Base-by-base conservation (phyloP, 1,140 invertebrate genomes). In the Lucilia sericata region DNA sequence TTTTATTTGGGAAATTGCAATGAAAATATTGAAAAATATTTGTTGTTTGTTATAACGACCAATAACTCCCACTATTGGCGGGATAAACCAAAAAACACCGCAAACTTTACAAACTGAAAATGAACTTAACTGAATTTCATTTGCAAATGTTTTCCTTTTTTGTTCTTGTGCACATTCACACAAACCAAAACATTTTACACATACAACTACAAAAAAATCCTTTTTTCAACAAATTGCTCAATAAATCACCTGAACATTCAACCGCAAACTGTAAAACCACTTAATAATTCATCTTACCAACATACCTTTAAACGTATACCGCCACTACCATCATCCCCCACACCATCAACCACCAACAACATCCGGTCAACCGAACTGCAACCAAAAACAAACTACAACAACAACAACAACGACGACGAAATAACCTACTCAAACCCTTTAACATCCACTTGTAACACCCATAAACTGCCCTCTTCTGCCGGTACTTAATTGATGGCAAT, bases 251-350 rank as follows among this genome's bases (percentile, higher is more conserved):
- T 80, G 76, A 51, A 47, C 36, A 21, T 47, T 49, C 76, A 80
- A 70, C 76, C 76, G 42, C 76, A 80, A 80, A 80, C 42, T 80
- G 76, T 80, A 80, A 80, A 80, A 80, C 76, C 76, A 80, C 76
- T 80, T 80, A 80, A 80, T 80, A 80, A 80, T 80, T 80, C 76
- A 80, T 80, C 76, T 80, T 80, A 80, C 76, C 76, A 80, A 80
- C 76, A 49, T 80, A 49, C 19, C 76, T 80, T 80, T 49, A 42
- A 78, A 80, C 36, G 74, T 36, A 76, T 42, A 42, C 42, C 42
- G 42, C 42, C 2, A 42, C 42, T 42, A 42, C 42, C 75, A 78
- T 34, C 75, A 78, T 36, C 34, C 19, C 55, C 5, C 13, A 60
- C 13, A 12, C 25, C 13, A 75, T 25, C 74, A 30, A 34, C 8